A percentile compares a stretch with the other conserved stretches of the same genome.
These are phyloP conservation scores for Adoxophyes honmai DNA, from an alignment of 1,140 invertebrate species.

Conservation along the genomic window DNA sequence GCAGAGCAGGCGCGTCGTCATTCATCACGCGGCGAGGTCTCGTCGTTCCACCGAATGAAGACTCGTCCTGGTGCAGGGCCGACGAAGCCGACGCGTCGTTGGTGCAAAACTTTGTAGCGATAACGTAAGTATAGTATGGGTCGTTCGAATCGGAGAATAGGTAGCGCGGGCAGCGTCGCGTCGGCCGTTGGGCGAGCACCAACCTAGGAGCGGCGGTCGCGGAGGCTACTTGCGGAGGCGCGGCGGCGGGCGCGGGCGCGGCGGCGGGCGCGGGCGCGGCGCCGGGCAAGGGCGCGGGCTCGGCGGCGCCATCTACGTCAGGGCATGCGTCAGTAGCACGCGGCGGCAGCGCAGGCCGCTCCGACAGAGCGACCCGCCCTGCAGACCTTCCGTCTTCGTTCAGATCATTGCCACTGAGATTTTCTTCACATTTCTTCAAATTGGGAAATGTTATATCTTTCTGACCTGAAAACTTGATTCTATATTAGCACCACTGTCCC, in stretches of 20 bases:
- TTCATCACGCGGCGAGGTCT: not conserved
- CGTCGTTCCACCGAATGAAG: too few relatives aligned
- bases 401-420: constrained; percentile 1
- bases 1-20: not conserved
- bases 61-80: not conserved
- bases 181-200: constrained; percentile 61
- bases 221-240: constrained; percentile 53
- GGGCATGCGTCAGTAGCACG: constrained; percentile 41
- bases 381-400: constrained; percentile 38
- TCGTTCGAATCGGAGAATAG: constrained; percentile 48
- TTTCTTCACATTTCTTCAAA: constrained; percentile 19
- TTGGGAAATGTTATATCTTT: constrained; percentile 33
- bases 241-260: constrained; percentile 32
- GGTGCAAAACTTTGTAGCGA: constrained; percentile 76
- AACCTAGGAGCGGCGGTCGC: constrained; percentile 69
- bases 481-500: constrained; percentile 68
- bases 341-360: constrained; percentile 59
- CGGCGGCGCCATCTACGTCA: constrained; percentile 62
- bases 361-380: constrained; percentile 54
- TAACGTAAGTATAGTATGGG: constrained; percentile 41
- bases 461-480: constrained; percentile 76
- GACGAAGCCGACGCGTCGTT: constrained; percentile 13
- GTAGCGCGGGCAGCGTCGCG: constrained; percentile 57
- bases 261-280: constrained; percentile 38
- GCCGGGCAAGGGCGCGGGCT: constrained; percentile 37